Evolutionary conservation across 2,797 vertebrate species (phyloP).

Genomic region (Semotilus atromaculatus): DNA sequence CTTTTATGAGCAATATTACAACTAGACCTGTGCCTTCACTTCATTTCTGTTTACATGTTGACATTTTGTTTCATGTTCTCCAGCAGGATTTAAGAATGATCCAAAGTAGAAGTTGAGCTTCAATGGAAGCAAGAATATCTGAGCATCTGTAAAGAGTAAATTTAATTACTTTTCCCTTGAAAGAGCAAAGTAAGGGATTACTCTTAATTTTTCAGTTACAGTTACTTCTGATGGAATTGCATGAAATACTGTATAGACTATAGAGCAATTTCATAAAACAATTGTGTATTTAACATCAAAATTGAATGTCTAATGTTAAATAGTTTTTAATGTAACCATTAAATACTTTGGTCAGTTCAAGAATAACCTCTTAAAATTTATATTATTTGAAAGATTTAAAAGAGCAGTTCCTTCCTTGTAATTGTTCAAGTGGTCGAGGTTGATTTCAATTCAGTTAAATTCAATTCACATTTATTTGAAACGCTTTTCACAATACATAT

Average conservation of each 20-base stretch:
- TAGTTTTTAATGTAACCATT: not conserved
- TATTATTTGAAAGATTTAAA: not conserved
- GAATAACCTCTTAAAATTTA: not conserved
- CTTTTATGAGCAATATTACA: not conserved
- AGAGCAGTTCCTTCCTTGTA: not conserved
- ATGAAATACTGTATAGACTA: not conserved
- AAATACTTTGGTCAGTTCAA: not conserved
- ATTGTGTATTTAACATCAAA: not conserved
- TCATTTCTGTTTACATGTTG: not conserved
- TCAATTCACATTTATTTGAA: not conserved
- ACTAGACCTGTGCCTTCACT: not conserved
- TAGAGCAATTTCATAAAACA: not conserved
- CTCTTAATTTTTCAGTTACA: no score
- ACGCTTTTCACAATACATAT: not conserved
- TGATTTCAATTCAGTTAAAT: not conserved
- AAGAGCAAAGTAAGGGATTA: no score
- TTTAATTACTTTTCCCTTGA: not conserved
- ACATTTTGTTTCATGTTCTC: not conserved
- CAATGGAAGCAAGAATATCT: not conserved
- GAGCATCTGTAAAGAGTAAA: not conserved
- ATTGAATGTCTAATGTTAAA: not conserved
- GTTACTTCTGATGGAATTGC: not conserved
- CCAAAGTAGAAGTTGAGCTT: not conserved
- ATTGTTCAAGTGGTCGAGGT: not conserved
- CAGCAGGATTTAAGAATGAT: not conserved